Conservation (phyloP, 1,140 invertebrate genomes). For the Arctopsyche grandis region DNA sequence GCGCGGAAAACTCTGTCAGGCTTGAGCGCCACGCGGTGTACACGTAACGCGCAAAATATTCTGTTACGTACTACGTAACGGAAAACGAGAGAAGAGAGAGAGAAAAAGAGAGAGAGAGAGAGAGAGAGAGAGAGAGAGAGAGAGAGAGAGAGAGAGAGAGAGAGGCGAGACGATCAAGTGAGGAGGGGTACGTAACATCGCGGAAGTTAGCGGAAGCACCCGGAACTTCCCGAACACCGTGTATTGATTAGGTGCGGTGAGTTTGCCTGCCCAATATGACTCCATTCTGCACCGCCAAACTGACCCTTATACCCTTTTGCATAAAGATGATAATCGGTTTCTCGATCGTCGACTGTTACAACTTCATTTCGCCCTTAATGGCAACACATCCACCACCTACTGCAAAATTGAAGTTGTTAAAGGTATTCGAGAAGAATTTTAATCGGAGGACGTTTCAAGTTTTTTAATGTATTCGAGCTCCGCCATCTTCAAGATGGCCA, state of each 20-base stretch:
- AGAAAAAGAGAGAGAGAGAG: too few species aligned
- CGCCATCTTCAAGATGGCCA: constrained; percentile 12
- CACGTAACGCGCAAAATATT: constrained; percentile 49
- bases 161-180: too few species aligned
- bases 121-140: too few species aligned
- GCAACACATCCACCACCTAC: constrained; percentile 50
- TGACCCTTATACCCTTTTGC: not conserved
- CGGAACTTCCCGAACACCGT: constrained; percentile 62
- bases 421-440: constrained; percentile 53
- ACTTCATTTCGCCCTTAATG: constrained; percentile 53
- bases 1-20: constrained; percentile 67
- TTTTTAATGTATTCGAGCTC: constrained; percentile 1
- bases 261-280: constrained; percentile 56
- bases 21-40: constrained; percentile 40
- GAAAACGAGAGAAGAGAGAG: too few species aligned
- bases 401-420: constrained; percentile 37
- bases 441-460: constrained; percentile 31
- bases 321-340: not conserved
- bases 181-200: not conserved
- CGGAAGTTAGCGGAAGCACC: constrained; percentile 49
- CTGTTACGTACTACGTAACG: constrained; percentile 42
- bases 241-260: constrained; percentile 69
- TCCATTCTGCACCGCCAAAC: not conserved
- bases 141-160: too few species aligned
- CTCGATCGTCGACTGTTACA: constrained; percentile 36